Evolutionary conservation across 2,888 invertebrate species (phyloP), one percentile per base, ranked within the genome.

Genomic region (Caenorhabditis panamensis): DNA sequence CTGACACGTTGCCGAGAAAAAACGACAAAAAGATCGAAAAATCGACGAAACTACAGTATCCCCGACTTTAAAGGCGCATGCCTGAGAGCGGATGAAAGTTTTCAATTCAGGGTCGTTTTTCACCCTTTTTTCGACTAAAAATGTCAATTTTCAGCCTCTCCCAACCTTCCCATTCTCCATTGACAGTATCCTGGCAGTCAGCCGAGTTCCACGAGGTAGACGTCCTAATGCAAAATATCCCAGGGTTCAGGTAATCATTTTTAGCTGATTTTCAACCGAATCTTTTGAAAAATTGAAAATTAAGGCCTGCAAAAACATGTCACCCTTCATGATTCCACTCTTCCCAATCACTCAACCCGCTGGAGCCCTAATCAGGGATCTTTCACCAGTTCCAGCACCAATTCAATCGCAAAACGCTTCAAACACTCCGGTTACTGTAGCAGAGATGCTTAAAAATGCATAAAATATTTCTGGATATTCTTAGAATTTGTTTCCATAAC

Each of bases 201-300:
- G 91, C 6, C 92, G 92, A 84, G 92, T 92, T 36, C 92, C 92
- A 1, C 88, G 92, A 53, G 92, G 92, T 3, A 85, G 92, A 37
- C 89, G 92, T 59, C 92, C 92, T 3, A 92, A 92, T 84, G 92
- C 92, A 59, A 92, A 92, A 84, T 92, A 92, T 86, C 92, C 92
- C 2, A 88, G 92, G 18, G 92, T 92, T 36, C 89, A 89, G 86
- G 88, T 87, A 47, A n/a, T n/a, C n/a, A n/a, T n/a, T n/a, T 13
- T 5, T 16, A 28, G 1, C n/a, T n/a, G 11, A 2, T 28, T 31
- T 6, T 31, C 31, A 31, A 31, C 31, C 4, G 5, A 31, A 6
- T 9, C 41, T 75, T 63, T 28, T 91, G n/a, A n/a, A n/a, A n/a
- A n/a, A n/a, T n/a, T n/a, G n/a, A n/a, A n/a, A n/a, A n/a, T n/a